phyloP scores from a whole-genome alignment of 1,140 invertebrate genomes.

The Bombus superbus region DNA sequence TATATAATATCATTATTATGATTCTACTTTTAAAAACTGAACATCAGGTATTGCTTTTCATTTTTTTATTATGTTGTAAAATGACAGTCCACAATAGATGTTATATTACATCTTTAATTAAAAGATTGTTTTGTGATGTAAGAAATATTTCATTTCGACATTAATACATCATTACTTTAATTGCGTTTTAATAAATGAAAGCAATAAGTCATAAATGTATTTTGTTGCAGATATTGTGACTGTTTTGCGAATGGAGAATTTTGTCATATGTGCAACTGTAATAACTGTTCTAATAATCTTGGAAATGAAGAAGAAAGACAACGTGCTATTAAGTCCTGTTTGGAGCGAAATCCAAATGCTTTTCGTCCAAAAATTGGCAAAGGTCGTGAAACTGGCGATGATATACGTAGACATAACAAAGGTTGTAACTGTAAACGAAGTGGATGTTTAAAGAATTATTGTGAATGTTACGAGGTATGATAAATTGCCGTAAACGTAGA shows the following conservation, averaged over 20 bases:
- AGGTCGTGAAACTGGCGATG: constrained; percentile 86
- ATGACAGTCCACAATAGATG: neutral
- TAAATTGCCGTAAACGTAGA: neutral
- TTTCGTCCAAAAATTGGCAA: constrained; percentile 99
- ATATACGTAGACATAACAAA: constrained; percentile 95
- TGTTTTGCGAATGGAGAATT: constrained; percentile 99
- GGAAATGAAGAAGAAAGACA: constrained; percentile 97
- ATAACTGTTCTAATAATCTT: constrained; percentile 98
- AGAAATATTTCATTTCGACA: neutral
- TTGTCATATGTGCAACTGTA: constrained; percentile 99
- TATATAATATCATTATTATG: neutral
- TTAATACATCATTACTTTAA: neutral
- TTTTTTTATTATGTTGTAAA: constrained; percentile 20
- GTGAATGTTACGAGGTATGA: constrained; percentile 98
- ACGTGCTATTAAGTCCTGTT: constrained; percentile 94
- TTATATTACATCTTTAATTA: neutral
- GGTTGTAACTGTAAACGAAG: constrained; percentile 99
- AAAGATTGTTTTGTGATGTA: neutral
- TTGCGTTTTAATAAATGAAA: constrained; percentile 2
- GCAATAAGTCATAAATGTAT: constrained; percentile 45
- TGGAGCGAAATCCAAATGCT: constrained; percentile 97
- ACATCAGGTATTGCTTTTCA: constrained; percentile 6
- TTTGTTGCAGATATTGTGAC: constrained; percentile 93
- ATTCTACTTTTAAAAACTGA: constrained; percentile 27
- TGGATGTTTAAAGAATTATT: constrained; percentile 99